A percentile compares a stretch with the other conserved stretches of the same genome.
Conservation (phyloP, 53 echinoderm and acorn worm genomes). For the Temnopleurus reevesii region DNA sequence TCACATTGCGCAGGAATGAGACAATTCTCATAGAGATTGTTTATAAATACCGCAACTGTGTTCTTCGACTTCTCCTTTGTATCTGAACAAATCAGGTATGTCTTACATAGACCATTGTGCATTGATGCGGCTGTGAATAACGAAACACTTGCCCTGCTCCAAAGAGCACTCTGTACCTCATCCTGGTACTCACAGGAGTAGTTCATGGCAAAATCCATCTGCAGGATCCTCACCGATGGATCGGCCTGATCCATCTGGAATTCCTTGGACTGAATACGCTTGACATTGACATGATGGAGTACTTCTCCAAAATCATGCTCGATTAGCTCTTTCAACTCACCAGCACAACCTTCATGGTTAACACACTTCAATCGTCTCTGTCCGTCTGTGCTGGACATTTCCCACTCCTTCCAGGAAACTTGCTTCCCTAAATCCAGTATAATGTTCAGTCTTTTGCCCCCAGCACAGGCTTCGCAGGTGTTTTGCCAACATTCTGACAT, state of each 20-base stretch:
- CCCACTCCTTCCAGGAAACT: conserved; percentile 12
- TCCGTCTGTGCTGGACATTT: neutral
- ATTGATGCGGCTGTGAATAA: conserved; percentile 16
- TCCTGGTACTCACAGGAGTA: conserved; percentile 57
- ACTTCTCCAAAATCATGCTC: neutral
- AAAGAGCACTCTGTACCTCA: conserved; percentile 47
- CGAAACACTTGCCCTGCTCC: neutral
- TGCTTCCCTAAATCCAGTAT: neutral
- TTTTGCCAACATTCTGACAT: conserved; percentile 10
- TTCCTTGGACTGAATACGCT: neutral
- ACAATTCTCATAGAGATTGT: neutral
- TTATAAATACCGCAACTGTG: conserved; percentile 22
- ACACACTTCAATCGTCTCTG: conserved; percentile 3
- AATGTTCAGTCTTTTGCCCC: neutral
- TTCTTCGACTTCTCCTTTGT: conserved; percentile 54
- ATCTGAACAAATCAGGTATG: conserved; percentile 35
- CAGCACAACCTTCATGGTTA: neutral
- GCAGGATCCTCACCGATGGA: neutral
- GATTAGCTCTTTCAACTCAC: conserved; percentile 44
- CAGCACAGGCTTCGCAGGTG: neutral
- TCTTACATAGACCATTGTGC: neutral
- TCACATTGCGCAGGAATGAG: neutral
- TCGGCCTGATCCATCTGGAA: conserved; percentile 17
- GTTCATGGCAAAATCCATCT: conserved; percentile 53
- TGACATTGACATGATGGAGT: conserved; percentile 18